phyloP scores from a whole-genome alignment of 2,113 vertebrate genomes.

The Muntiacus reevesi region DNA sequence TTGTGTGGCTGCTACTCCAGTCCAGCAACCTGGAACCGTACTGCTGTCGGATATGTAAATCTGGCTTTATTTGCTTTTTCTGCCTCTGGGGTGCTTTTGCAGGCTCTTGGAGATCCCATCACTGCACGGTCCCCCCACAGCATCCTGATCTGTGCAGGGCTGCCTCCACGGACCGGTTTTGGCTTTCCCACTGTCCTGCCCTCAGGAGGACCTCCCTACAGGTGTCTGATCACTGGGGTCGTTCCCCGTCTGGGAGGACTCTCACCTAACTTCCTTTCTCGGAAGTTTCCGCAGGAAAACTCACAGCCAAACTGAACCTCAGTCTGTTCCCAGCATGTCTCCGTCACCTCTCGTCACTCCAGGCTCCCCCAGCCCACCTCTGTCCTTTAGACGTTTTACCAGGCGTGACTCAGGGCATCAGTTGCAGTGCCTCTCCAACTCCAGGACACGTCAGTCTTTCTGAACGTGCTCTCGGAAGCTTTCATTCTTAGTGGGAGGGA shows the following conservation, averaged over 20 bases:
- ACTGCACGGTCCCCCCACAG: background rate
- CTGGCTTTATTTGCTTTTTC: background rate
- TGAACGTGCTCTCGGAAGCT: background rate
- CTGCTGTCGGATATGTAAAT: background rate
- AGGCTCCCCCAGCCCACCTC: background rate
- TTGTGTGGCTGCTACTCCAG: background rate
- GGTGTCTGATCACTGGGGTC: no score
- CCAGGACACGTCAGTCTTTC: background rate
- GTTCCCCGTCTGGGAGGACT: background rate
- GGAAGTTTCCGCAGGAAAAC: background rate
- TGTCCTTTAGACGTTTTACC: background rate
- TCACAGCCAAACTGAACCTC: background rate
- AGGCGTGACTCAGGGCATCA: accelerated
- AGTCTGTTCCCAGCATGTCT: background rate
- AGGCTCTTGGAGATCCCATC: background rate
- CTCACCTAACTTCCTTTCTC: background rate
- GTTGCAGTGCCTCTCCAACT: background rate
- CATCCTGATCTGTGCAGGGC: accelerated
- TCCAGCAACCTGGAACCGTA: background rate
- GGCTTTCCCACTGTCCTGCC: background rate
- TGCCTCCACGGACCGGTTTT: background rate
- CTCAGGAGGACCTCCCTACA: background rate
- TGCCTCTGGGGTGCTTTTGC: background rate
- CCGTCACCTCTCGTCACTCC: background rate
- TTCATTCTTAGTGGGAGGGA: background rate